phyloP scores from a whole-genome alignment of 2,113 vertebrate genomes.

The Hemiprocne comata region DNA sequence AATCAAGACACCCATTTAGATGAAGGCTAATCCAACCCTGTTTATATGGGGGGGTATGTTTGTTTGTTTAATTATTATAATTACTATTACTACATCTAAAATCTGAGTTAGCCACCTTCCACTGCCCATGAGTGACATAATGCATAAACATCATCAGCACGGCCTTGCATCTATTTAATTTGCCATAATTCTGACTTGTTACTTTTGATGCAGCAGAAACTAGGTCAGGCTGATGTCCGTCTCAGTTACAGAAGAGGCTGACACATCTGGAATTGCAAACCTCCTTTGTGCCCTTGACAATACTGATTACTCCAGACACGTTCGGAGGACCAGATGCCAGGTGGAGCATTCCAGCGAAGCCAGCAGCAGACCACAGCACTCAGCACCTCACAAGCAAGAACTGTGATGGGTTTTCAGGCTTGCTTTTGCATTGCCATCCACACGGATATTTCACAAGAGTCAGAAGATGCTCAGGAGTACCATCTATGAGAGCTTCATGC shows the following conservation, averaged over 20 bases:
- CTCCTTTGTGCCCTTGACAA: neutral
- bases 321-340: neutral
- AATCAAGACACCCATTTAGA: neutral
- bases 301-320: neutral
- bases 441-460: neutral
- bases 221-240: neutral
- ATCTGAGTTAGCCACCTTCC: neutral
- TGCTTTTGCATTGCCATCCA: neutral
- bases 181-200: neutral
- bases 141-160: neutral
- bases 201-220: neutral
- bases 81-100: neutral
- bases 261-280: neutral
- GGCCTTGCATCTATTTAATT: neutral
- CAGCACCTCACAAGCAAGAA: neutral
- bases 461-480: neutral
- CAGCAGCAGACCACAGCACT: neutral
- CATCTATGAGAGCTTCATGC: neutral
- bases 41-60: accelerated
- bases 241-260: neutral
- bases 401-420: neutral
- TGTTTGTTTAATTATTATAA: neutral
- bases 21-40: neutral
- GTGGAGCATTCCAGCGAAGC: accelerated
- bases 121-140: neutral